Evolutionary conservation across 2,113 vertebrate species (phyloP), one percentile per base, ranked within the genome.

Genomic region (Onychostoma macrolepis): DNA sequence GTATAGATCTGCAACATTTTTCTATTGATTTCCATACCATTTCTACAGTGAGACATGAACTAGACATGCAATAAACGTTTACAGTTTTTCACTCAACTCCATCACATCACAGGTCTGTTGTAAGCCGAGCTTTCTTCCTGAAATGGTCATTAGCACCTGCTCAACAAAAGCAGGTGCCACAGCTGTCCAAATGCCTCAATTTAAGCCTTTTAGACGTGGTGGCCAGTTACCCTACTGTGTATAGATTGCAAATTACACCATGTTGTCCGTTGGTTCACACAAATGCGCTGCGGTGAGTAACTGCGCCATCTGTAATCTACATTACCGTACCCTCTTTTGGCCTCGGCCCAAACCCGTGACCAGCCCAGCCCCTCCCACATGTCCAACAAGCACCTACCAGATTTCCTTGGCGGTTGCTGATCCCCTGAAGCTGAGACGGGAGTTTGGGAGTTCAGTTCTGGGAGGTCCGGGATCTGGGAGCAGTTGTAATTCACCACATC

Each of bases 401-500:
- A 90, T 71, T 91, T 93, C 91, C 92, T 95, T 93, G 94, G 93
- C 86, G 94, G 92, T 90, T 93, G 86, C 89, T 95, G 93, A 92
- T 94, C 92, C 91, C 92, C 94, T 89, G 93, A 93, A 93, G 94
- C 90, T 75, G 92, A 83, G 86, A 95, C 93, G 87, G 91, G 87
- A 92, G 92, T 90, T 92, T 87, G 92, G 90, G 95, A 94, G 92
- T 94, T 95, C 93, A 95, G 91, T 90, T 92, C 91, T 93, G 94
- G 92, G 92, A 96, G 93, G 93, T 94, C 86, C 77, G 95, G 94
- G 92, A 95, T 94, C 95, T 95, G 94, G 86, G 95, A 96, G 92
- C 93, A 95, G 95, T 95, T 93, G 93, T 93, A 95, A 94, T 93
- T 96, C 95, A 96, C 95, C 90, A 94, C 94, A 95, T 96, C 95